phyloP scores from a whole-genome alignment of 2,888 invertebrate species.

The Nomada fabriciana region DNA sequence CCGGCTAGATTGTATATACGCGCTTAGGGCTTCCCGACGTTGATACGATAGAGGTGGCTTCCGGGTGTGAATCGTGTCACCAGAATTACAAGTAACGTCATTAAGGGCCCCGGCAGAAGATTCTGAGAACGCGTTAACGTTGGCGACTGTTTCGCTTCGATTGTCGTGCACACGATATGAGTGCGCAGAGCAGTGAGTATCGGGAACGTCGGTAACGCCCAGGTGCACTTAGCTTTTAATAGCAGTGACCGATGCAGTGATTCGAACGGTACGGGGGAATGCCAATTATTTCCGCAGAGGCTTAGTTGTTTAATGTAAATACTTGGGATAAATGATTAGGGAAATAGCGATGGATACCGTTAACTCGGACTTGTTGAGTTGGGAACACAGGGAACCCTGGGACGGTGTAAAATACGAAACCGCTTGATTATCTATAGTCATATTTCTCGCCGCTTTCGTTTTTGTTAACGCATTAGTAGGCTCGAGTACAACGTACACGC shows the following conservation, averaged over 20 bases:
- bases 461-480: slow-evolving; percentile 66
- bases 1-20: background rate
- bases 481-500: slow-evolving; percentile 54
- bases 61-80: slow-evolving; percentile 13
- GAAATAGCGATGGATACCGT: slow-evolving; percentile 33
- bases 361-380: slow-evolving; percentile 26
- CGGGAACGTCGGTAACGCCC: slow-evolving; percentile 2
- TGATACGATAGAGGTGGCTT: background rate
- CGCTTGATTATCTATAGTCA: slow-evolving; percentile 59
- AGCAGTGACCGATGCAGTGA: background rate
- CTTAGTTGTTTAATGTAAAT: slow-evolving; percentile 50
- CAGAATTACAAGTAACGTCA: slow-evolving; percentile 3
- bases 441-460: slow-evolving; percentile 61
- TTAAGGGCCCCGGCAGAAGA: background rate
- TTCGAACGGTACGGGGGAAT: slow-evolving; percentile 15
- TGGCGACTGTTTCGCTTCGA: background rate
- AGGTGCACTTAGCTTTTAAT: slow-evolving; percentile 35
- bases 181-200: background rate
- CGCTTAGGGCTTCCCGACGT: background rate
- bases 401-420: slow-evolving; percentile 58
- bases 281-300: slow-evolving; percentile 42
- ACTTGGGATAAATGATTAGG: slow-evolving; percentile 35
- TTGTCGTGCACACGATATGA: slow-evolving; percentile 10
- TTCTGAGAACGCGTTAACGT: slow-evolving; percentile 1
- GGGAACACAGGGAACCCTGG: slow-evolving; percentile 6